Percentiles rank a stretch among this genome's conserved stretches.
Evolutionary conservation across 2,797 vertebrate species (phyloP).

Genomic region (Varecia variegata): DNA sequence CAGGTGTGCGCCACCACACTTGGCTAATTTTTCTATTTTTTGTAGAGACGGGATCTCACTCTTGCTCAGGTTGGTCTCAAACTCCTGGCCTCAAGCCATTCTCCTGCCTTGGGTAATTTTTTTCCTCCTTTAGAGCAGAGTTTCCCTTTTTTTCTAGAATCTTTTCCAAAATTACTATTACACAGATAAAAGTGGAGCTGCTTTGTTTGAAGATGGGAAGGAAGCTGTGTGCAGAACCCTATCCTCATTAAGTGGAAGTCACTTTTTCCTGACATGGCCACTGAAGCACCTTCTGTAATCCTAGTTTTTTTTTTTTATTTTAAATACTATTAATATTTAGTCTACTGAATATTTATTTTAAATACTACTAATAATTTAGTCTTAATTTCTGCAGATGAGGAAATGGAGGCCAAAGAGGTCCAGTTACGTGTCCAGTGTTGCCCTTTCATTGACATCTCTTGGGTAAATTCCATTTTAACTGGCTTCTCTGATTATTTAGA

Average conservation of each 20-base stretch:
- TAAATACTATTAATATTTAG: not conserved
- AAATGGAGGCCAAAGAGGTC: not conserved
- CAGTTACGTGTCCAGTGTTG: not conserved
- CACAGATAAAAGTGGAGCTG: not conserved
- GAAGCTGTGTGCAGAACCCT: not conserved
- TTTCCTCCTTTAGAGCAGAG: not conserved
- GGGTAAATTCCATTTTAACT: not conserved
- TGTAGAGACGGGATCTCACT: not conserved
- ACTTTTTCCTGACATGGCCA: not conserved
- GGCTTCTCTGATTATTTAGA: not conserved
- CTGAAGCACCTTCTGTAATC: not conserved
- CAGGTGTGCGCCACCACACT: not conserved
- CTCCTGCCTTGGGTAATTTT: not conserved
- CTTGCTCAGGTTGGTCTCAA: not conserved
- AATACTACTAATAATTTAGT: not conserved
- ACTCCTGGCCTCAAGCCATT: not conserved
- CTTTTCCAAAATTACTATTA: conserved; percentile 32
- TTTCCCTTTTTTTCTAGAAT: not conserved
- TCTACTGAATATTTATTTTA: not conserved
- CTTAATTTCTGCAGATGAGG: conserved; percentile 7
- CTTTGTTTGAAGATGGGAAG: not conserved
- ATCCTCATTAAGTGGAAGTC: not conserved
- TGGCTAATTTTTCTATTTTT: not conserved
- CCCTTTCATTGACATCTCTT: not conserved
- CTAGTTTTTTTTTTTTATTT: not conserved